Conservation (phyloP, 2,797 vertebrate species). For the Arnoldichthys spilopterus region DNA sequence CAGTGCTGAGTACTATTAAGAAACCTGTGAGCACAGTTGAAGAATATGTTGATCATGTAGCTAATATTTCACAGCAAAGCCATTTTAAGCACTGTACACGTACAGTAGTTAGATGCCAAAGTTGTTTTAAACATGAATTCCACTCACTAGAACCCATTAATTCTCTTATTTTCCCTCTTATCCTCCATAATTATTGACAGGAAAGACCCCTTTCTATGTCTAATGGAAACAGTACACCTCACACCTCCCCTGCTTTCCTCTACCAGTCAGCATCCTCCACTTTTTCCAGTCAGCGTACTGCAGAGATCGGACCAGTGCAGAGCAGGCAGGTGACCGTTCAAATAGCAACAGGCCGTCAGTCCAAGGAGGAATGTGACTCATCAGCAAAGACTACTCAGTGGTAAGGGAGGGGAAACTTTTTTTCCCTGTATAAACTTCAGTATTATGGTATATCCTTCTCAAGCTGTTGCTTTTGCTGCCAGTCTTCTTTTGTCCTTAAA, state of each 20-base stretch:
- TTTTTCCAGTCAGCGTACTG: constrained; percentile 25
- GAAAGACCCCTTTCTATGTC: constrained; percentile 70
- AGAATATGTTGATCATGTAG: too few species aligned
- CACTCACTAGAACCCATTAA: too few species aligned
- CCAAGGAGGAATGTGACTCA: constrained; percentile 40
- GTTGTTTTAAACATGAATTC: too few species aligned
- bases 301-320: constrained; percentile 36
- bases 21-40: too few species aligned
- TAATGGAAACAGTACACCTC: constrained; percentile 45
- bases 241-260: constrained; percentile 53
- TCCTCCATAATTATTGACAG: constrained; percentile 64
- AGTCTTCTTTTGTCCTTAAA: too few species aligned
- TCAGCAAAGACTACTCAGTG: constrained; percentile 37
- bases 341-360: constrained; percentile 27
- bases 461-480: background rate
- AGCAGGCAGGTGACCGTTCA: constrained; percentile 31
- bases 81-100: too few species aligned
- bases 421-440: background rate
- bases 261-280: constrained; percentile 36
- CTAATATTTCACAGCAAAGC: too few species aligned
- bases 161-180: background rate
- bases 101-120: too few species aligned
- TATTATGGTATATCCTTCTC: too few species aligned
- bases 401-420: constrained; percentile 20
- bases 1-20: too few species aligned